These are phyloP conservation scores for Orchesella flavescens DNA, from an alignment of 2,888 invertebrate genomes.

Conservation along the genomic window DNA sequence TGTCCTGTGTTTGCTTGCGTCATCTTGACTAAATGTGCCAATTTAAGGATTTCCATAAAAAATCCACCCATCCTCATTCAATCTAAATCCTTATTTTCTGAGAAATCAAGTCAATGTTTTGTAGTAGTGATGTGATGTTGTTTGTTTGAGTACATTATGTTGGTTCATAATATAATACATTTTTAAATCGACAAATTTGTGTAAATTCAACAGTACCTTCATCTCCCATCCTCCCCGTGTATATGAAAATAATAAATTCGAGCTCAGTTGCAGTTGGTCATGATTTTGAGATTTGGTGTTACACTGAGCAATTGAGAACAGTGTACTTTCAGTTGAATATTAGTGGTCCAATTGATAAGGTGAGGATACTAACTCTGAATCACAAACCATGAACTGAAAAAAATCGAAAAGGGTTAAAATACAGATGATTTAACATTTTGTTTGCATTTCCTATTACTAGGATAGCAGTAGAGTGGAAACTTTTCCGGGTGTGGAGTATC, in stretches of 20 bases:
- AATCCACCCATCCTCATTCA: too few relatives aligned
- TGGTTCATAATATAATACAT: neutral
- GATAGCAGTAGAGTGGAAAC: neutral
- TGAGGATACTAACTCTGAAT: neutral
- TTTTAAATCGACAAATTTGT: neutral
- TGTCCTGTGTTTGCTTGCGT: too few relatives aligned
- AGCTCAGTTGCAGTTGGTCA: neutral
- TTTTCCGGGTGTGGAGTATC: too few relatives aligned
- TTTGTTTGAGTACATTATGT: neutral
- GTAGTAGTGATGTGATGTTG: neutral
- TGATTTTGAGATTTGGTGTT: slow-evolving; percentile 4
- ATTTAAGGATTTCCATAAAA: too few relatives aligned
- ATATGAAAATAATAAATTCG: neutral
- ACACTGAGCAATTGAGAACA: neutral
- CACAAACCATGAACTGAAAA: too few relatives aligned
- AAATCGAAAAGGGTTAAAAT: too few relatives aligned
- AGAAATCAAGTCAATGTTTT: neutral
- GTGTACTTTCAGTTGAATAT: slow-evolving; percentile 2
- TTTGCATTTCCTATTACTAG: neutral
- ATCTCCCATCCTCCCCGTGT: neutral
- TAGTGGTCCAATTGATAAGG: neutral
- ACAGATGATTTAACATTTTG: neutral
- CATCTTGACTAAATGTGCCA: too few relatives aligned
- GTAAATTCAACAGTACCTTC: neutral
- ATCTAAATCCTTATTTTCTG: neutral